phyloP scores from a whole-genome alignment of 1,140 invertebrate genomes.

The Microplitis demolitor region DNA sequence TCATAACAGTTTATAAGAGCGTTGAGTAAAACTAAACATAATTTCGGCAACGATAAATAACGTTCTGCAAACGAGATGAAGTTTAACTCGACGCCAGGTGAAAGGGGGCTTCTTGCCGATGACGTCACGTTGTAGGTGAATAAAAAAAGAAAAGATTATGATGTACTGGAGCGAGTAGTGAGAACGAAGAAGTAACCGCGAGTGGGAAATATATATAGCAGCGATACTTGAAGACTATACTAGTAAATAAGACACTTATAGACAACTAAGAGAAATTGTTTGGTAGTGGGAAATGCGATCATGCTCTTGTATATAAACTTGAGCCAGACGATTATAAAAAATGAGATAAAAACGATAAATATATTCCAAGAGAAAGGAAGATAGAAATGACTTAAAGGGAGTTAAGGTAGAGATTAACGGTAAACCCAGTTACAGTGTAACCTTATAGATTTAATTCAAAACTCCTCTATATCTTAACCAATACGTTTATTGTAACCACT shows the following conservation, averaged over 20 bases:
- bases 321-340: neutral
- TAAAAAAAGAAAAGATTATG: conserved; percentile 14
- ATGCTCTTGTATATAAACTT: conserved; percentile 11
- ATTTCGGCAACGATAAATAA: conserved; percentile 1
- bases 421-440: conserved; percentile 46
- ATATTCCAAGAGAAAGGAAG: neutral
- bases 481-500: neutral
- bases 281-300: conserved; percentile 40
- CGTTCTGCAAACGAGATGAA: conserved; percentile 3
- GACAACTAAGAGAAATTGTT: neutral
- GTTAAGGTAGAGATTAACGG: conserved; percentile 47
- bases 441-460: conserved; percentile 42
- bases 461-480: neutral
- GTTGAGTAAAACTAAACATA: neutral
- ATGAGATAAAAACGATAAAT: neutral
- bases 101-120: conserved; percentile 48
- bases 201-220: conserved; percentile 5
- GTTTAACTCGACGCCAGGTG: conserved; percentile 39
- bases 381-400: conserved; percentile 22
- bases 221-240: no score
- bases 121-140: conserved; percentile 21
- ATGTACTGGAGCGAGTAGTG: neutral
- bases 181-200: neutral
- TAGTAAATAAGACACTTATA: no score
- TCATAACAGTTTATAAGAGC: no score